Conservation (phyloP, 2,888 invertebrate species). For the Caenorhabditis sp. region DNA sequence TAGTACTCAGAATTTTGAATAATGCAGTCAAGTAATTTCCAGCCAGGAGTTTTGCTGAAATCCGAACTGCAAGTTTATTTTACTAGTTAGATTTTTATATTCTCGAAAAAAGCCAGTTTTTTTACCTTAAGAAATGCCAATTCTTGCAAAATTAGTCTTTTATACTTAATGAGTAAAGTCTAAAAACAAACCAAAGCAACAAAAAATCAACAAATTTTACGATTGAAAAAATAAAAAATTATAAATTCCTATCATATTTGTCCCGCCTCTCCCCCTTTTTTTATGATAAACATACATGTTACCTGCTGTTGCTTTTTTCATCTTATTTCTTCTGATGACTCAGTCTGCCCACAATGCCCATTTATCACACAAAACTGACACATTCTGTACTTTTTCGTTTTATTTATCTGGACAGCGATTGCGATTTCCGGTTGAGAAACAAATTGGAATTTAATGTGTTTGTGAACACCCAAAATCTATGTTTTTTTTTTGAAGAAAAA, state of each 20-base stretch:
- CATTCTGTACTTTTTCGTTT: constrained; percentile 1
- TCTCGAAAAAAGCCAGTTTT: too few species aligned
- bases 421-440: background rate
- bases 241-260: background rate
- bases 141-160: too few species aligned
- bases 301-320: constrained; percentile 1
- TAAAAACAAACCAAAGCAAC: background rate
- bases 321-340: background rate
- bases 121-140: too few species aligned
- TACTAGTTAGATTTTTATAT: too few species aligned
- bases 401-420: background rate
- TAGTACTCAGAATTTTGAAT: too few species aligned
- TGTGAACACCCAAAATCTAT: too few species aligned
- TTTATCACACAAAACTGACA: background rate
- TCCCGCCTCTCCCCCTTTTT: background rate
- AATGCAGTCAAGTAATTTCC: too few species aligned
- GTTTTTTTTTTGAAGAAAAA: too few species aligned
- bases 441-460: too few species aligned
- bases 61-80: too few species aligned
- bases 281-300: background rate
- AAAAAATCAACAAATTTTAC: background rate
- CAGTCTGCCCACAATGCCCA: background rate
- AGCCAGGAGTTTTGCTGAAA: too few species aligned
- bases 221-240: background rate
- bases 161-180: too few species aligned